A percentile compares a stretch with the other conserved stretches of the same genome.
Conservation (phyloP, 37 sponge, comb jelly and placozoan species). For the Spongia lamella region DNA sequence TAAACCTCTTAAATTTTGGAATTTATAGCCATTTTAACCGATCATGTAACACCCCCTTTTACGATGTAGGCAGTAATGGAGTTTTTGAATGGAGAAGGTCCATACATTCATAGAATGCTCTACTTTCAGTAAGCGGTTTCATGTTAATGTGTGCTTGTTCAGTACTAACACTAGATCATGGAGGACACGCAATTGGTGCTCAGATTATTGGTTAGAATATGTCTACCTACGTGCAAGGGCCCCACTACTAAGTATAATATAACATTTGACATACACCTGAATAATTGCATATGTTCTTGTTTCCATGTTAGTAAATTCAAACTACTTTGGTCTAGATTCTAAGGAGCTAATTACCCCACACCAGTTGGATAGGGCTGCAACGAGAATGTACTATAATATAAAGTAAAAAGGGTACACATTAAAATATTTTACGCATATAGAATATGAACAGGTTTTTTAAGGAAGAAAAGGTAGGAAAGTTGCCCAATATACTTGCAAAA, state of each 20-base stretch:
- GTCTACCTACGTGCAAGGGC: conserved; percentile 64
- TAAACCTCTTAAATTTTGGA: too few relatives aligned
- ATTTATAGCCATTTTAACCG: too few relatives aligned
- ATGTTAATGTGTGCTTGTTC: too few relatives aligned
- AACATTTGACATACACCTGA: not conserved
- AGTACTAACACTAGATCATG: conserved; percentile 24
- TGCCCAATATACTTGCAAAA: too few relatives aligned
- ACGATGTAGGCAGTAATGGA: too few relatives aligned
- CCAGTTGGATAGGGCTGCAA: conserved; percentile 63
- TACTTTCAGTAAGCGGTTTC: too few relatives aligned
- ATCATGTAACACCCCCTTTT: too few relatives aligned
- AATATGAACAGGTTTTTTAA: too few relatives aligned
- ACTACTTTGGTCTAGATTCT: conserved; percentile 53
- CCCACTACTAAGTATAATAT: conserved; percentile 59
- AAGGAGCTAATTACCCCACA: not conserved
- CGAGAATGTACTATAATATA: not conserved
- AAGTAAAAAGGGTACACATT: conserved; percentile 28
- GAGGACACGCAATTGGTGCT: conserved; percentile 62
- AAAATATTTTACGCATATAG: too few relatives aligned
- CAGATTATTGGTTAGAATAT: conserved; percentile 69
- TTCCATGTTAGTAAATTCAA: conserved; percentile 65
- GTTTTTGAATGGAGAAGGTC: too few relatives aligned
- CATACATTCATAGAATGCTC: too few relatives aligned
- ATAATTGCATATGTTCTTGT: not conserved
- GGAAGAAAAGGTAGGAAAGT: too few relatives aligned